Evolutionary conservation across 2,888 invertebrate species (phyloP).

Genomic region (Abrostola triplasia): DNA sequence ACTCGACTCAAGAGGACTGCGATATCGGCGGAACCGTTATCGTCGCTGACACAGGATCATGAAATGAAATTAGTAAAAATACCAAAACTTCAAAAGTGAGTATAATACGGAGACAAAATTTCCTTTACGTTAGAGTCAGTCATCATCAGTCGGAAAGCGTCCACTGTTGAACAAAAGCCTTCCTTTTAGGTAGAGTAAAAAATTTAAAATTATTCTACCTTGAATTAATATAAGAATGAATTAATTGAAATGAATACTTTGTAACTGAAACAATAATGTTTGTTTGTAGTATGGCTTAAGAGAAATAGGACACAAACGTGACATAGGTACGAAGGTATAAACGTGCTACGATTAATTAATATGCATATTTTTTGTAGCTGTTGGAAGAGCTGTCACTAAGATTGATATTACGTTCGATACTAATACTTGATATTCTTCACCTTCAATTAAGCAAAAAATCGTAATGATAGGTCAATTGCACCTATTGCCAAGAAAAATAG

Average conservation of each 20-base stretch:
- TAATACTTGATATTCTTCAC: conserved; percentile 11
- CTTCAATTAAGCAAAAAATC: conserved; percentile 30
- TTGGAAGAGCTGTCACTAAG: conserved; percentile 7
- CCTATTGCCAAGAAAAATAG: conserved; percentile 25
- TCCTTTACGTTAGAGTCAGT: too few species aligned
- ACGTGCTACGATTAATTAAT: conserved; percentile 1
- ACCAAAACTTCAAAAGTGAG: conserved; percentile 90
- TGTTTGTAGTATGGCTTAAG: background rate
- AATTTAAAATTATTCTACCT: too few species aligned
- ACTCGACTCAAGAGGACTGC: conserved; percentile 91
- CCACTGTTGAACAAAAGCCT: too few species aligned
- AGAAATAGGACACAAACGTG: background rate
- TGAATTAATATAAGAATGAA: too few species aligned
- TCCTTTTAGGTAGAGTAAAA: too few species aligned
- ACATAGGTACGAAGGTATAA: too few species aligned
- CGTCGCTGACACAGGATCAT: conserved; percentile 85
- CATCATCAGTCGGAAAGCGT: too few species aligned
- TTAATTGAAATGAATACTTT: too few species aligned
- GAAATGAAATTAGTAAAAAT: conserved; percentile 91
- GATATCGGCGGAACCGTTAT: conserved; percentile 95
- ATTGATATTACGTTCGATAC: conserved; percentile 18
- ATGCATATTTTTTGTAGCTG: conserved; percentile 7
- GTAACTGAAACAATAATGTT: too few species aligned
- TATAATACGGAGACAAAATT: conserved; percentile 23
- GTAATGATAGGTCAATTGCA: conserved; percentile 40